Base-by-base conservation (phyloP, 2,888 invertebrate species). In the Anoplius nigerrimus region DNA sequence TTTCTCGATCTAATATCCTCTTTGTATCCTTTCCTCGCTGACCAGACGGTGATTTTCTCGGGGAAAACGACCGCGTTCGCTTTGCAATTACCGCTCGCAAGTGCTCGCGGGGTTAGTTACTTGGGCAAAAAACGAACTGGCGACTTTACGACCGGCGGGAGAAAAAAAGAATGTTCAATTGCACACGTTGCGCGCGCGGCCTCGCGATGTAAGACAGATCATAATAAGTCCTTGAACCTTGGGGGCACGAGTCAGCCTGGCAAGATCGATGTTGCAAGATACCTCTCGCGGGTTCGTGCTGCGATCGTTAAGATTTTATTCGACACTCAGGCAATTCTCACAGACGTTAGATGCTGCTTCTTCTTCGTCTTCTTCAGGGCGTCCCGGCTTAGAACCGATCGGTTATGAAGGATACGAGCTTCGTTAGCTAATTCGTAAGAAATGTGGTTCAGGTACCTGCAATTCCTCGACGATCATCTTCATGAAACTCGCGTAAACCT, bases 131-230 rank as follows among this genome's bases (percentile, higher is more conserved):
- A 76, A 72, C 66, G 74, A 77, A 74, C 72, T 59, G 62, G 34
- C 48, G 65, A 66, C 54, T 77, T 77, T 77, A 77, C 70, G 68
- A 67, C 53, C 67, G 72, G 16, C 67, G 1, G 34, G 34, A 13
- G 34, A 11, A 34, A 34, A 62, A 77, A 71, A 69, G 72, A 72
- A 74, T 66, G 70, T 72, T 70, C 54, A 68, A 68, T 77, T 65
- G 78, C 72, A 52, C 63, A 62, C 64, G 62, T 34, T 34, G 34
- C 34, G 34, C 34, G 24, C 24, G 57, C 68, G 70, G 77, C 65
- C 69, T 77, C 75, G 55, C 77, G 75, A 75, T 75, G 77, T 77
- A 77, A 77, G 75, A 78, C 73, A 65, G 75, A 77, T 77, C 75
- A 78, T 75, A 77, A 77, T 78, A 75, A 77, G 78, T 78, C 78